These are phyloP conservation scores for Oncopodura yosiiana DNA, from an alignment of 1,140 invertebrate species.

Conservation along the genomic window DNA sequence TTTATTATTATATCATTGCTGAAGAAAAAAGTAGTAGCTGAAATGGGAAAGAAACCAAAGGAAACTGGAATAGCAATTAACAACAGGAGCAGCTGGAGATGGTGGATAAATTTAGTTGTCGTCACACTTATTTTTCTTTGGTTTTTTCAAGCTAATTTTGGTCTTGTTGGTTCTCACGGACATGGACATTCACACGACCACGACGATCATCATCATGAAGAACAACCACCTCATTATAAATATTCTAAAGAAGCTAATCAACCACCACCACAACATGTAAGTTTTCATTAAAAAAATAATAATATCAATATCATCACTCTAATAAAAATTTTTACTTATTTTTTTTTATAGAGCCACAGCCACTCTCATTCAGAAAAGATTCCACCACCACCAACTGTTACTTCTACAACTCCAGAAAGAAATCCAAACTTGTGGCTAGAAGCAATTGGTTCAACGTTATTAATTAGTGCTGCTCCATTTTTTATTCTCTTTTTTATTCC, in stretches of 20 bases:
- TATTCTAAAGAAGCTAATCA: slow-evolving; percentile 62
- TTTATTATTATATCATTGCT: too few species aligned
- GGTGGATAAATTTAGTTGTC: slow-evolving; percentile 5
- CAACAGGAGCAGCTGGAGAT: too few species aligned
- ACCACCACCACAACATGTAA: slow-evolving; percentile 32
- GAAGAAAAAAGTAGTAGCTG: too few species aligned
- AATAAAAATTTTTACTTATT: too few species aligned
- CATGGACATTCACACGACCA: slow-evolving; percentile 41
- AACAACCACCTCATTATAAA: slow-evolving; percentile 58
- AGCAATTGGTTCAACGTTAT: slow-evolving; percentile 74
- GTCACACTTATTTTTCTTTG: slow-evolving; percentile 39
- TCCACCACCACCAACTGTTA: not conserved
- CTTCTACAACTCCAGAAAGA: not conserved
- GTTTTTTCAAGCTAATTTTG: slow-evolving; percentile 45
- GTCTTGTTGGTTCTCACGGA: slow-evolving; percentile 23
- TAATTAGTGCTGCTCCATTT: slow-evolving; percentile 90
- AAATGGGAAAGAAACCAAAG: too few species aligned
- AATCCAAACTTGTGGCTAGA: slow-evolving; percentile 58
- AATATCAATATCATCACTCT: too few species aligned
- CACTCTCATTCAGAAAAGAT: not conserved
- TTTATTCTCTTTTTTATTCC: slow-evolving; percentile 89
- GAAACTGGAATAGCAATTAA: too few species aligned
- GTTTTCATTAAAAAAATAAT: too few species aligned
- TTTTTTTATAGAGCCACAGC: not conserved
- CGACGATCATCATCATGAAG: slow-evolving; percentile 30